Evolutionary conservation across 2,113 vertebrate species (phyloP).

Genomic region (Mobula hypostoma): DNA sequence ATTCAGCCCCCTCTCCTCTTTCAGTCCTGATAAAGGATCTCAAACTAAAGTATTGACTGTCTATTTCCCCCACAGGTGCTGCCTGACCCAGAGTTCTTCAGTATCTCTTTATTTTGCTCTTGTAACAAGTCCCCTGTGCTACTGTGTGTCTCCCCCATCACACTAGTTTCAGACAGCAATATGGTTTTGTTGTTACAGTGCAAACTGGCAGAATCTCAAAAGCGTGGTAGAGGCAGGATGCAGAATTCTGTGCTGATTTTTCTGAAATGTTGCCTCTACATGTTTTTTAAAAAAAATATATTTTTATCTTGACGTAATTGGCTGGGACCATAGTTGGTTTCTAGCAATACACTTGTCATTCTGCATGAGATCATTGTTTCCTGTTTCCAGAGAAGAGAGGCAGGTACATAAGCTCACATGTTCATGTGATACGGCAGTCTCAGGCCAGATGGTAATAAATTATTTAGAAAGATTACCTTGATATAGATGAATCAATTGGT

Average conservation of each 20-base stretch:
- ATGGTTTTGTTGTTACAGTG: neutral
- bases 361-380: neutral
- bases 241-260: neutral
- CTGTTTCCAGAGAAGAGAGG: neutral
- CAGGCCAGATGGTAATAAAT: conserved; percentile 24
- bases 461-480: conserved; percentile 15
- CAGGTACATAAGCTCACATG: neutral
- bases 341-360: conserved; percentile 3
- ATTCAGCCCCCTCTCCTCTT: too few species aligned
- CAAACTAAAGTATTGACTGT: too few species aligned
- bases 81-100: too few species aligned
- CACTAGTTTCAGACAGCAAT: neutral
- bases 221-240: neutral
- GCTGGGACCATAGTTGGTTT: neutral
- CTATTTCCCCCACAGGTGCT: too few species aligned
- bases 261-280: neutral
- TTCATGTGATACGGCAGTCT: neutral
- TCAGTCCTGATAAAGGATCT: too few species aligned
- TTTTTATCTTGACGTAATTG: neutral
- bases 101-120: too few species aligned
- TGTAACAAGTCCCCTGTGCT: neutral
- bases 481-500: neutral
- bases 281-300: neutral
- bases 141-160: neutral
- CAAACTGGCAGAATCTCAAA: too few species aligned